These are phyloP conservation scores for Drosophila quinaria DNA, from an alignment of 2,888 invertebrate species.

Conservation along the genomic window DNA sequence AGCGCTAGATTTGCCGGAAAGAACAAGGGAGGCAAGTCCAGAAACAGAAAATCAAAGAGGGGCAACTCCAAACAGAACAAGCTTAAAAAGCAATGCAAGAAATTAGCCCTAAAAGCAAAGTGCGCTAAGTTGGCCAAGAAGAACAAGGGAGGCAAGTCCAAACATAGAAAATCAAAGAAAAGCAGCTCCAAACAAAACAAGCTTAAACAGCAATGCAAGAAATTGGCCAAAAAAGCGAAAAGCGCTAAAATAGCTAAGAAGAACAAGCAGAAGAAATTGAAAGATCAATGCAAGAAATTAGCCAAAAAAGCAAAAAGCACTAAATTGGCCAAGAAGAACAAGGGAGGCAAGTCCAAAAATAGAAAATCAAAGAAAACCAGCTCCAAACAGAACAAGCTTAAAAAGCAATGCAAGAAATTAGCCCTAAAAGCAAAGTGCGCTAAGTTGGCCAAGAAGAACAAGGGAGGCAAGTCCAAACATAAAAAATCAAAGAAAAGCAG, in stretches of 20 bases:
- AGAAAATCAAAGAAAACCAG: not conserved
- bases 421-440: constrained; percentile 12
- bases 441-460: constrained; percentile 5
- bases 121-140: not conserved
- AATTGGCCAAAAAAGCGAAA: not conserved
- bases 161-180: not conserved
- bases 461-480: not conserved
- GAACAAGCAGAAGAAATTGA: constrained; percentile 4
- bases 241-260: not conserved
- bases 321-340: constrained; percentile 1
- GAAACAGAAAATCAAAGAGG: not conserved
- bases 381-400: not conserved
- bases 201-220: constrained; percentile 1
- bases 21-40: not conserved
- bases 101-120: not conserved
- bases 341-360: not conserved
- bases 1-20: constrained; percentile 12
- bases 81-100: not conserved
- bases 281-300: constrained; percentile 34
- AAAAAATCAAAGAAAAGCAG: not conserved
- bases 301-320: not conserved
- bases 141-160: no score
- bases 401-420: not conserved
- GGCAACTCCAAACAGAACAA: not conserved
- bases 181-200: not conserved